Base-by-base conservation (phyloP, 2,888 invertebrate genomes). In the Trichopria drosophilae region DNA sequence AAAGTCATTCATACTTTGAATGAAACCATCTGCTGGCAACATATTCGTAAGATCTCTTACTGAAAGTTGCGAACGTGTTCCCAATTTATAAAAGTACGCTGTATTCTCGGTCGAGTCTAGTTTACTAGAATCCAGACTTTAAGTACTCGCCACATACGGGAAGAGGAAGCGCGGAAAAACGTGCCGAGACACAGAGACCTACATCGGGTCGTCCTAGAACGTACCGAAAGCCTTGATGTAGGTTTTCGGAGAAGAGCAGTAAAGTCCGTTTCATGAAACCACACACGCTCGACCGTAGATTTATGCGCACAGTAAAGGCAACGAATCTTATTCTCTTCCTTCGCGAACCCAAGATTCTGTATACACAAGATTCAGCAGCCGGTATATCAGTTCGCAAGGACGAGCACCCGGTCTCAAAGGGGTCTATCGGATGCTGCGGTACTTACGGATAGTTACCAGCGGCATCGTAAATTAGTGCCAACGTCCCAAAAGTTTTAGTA, bases 381-480 rank as follows among this genome's bases (percentile, higher is more conserved):
- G n/a, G n/a, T n/a, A n/a, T n/a, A n/a, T n/a, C n/a, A n/a, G n/a
- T n/a, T n/a, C 59, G 40, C 52, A 61, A 60, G 60, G 61, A 62
- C 59, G 63, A 64, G 56, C 64, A 69, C 68, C 68, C 68, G n/a
- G 68, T 59, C 53, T 55, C 60, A 55, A 35, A 15, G 26, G 20
- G 46, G 29, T 47, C 42, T 51, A 36, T 44, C 39, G 31, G 37
- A 29, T 51, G 57, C 59, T 58, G 53, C 60, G 65, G 69, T 72
- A 71, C 72, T 72, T 70, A 69, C 65, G 58, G 69, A 72, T 68
- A 68, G 71, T 72, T 73, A 71, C 67, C 64, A 64, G 59, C 64
- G 71, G 67, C 62, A 67, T 70, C 72, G 67, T 73, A 72, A 73
- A 73, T 73, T 73, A 71, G 67, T 66, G 59, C 65, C 66, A 68